Evolutionary conservation across 2,113 vertebrate species (phyloP).

Genomic region (Perca fluviatilis): DNA sequence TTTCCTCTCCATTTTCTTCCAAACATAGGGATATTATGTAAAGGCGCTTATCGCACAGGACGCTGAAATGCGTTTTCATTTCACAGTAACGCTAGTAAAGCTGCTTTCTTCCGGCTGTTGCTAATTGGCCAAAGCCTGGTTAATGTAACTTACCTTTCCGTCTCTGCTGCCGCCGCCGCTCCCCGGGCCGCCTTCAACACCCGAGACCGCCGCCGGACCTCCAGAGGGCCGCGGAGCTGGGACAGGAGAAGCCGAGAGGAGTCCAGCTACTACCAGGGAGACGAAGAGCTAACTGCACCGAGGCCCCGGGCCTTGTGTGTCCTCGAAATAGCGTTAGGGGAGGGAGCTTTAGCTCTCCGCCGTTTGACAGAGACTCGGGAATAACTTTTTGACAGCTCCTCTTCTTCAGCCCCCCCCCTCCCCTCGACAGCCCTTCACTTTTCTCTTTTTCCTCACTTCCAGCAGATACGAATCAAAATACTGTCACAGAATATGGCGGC

Average conservation of each 20-base stretch:
- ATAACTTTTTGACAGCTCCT: conserved; percentile 81
- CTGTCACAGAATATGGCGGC: conserved; percentile 95
- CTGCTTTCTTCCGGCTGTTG: not conserved
- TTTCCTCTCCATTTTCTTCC: conserved; percentile 26
- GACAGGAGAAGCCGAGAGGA: conserved; percentile 71
- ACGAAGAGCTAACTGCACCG: conserved; percentile 69
- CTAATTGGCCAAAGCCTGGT: conserved; percentile 1
- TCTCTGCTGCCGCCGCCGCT: conserved; percentile 86
- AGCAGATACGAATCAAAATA: conserved; percentile 94
- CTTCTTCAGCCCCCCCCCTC: conserved; percentile 75
- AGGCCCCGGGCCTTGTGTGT: conserved; percentile 82
- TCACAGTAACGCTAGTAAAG: not conserved
- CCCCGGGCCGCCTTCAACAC: conserved; percentile 86
- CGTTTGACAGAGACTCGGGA: conserved; percentile 71
- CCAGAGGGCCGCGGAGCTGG: conserved; percentile 83
- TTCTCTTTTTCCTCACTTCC: conserved; percentile 83
- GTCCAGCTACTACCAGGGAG: conserved; percentile 61
- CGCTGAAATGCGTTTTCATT: not conserved
- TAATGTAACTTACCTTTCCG: conserved; percentile 50
- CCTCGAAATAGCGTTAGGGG: conserved; percentile 68
- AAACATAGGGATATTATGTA: not conserved
- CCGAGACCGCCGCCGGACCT: conserved; percentile 83
- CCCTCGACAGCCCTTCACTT: conserved; percentile 78
- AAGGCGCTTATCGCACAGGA: not conserved
- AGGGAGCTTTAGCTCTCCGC: conserved; percentile 66